phyloP scores from a whole-genome alignment of 2,888 invertebrate genomes.

The Hanleya hanleyi region DNA sequence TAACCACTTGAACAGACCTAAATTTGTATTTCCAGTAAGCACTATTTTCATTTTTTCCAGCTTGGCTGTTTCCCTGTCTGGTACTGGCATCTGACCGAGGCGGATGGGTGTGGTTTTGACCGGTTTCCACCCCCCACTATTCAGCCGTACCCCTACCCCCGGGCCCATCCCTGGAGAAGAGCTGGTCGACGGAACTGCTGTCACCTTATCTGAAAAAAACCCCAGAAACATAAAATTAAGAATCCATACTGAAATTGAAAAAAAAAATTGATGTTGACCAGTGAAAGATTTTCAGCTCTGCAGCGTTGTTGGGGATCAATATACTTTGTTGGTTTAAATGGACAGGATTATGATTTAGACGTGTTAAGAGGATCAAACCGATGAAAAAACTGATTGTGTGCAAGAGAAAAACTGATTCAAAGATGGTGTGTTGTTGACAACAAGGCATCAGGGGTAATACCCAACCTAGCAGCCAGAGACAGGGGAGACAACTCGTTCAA shows the following conservation, averaged over 20 bases:
- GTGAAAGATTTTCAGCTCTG: too few species aligned
- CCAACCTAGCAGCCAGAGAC: too few species aligned
- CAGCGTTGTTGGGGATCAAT: too few species aligned
- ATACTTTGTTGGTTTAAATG: too few species aligned
- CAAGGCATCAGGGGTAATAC: too few species aligned
- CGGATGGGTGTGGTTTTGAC: constrained; percentile 59
- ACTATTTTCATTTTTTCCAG: constrained; percentile 89
- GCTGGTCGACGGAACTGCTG: constrained; percentile 29
- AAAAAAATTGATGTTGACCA: too few species aligned
- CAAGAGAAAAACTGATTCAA: too few species aligned
- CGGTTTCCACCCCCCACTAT: constrained; percentile 54
- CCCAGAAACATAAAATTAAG: neutral
- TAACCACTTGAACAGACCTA: constrained; percentile 72
- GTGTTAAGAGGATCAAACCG: too few species aligned
- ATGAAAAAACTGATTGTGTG: too few species aligned
- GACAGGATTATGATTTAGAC: too few species aligned
- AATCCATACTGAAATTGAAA: neutral
- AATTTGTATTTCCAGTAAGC: constrained; percentile 85
- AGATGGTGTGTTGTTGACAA: too few species aligned
- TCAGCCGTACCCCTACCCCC: constrained; percentile 71
- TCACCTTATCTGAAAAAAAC: constrained; percentile 24
- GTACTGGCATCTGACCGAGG: constrained; percentile 48
- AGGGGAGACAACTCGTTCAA: too few species aligned
- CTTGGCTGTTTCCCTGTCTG: constrained; percentile 79
- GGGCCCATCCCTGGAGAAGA: constrained; percentile 62